These are phyloP conservation scores for Galeopsomyia nigrocyanea DNA, from an alignment of 2,888 invertebrate genomes.

Conservation along the genomic window DNA sequence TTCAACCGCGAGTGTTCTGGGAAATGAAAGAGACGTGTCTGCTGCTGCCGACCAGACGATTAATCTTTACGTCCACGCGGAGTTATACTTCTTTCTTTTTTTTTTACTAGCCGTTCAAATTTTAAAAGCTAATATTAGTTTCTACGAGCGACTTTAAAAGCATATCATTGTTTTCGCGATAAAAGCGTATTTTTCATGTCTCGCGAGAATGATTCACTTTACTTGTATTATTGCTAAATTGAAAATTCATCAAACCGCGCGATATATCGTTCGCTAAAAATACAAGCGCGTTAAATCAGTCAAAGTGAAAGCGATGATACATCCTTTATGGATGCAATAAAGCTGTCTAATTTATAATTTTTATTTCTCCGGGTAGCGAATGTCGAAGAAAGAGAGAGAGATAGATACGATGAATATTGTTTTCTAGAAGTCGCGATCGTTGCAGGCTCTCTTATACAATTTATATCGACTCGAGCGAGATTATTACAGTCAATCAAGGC, in stretches of 20 bases:
- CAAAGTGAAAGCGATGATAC: background rate
- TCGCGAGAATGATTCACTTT: too few species aligned
- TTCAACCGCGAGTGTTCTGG: background rate
- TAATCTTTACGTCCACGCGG: background rate
- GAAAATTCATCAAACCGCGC: too few species aligned
- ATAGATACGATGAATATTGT: background rate
- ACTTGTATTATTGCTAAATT: too few species aligned
- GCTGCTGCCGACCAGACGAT: background rate
- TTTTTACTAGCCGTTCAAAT: background rate
- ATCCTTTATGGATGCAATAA: background rate
- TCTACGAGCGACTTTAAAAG: too few species aligned
- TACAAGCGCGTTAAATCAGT: too few species aligned
- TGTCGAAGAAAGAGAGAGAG: background rate
- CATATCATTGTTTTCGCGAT: too few species aligned
- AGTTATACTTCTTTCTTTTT: background rate
- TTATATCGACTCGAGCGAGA: background rate
- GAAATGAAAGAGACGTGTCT: conserved; percentile 3
- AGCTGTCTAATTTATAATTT: conserved; percentile 32
- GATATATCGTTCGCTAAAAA: too few species aligned
- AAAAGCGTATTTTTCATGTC: too few species aligned
- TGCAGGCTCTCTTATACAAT: background rate
- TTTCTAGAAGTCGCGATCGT: too few species aligned
- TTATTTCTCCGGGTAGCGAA: background rate
- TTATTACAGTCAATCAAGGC: conserved; percentile 23
- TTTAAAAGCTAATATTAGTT: too few species aligned